phyloP scores from a whole-genome alignment of 2,113 vertebrate genomes.

The Ceyx melanurus region DNA sequence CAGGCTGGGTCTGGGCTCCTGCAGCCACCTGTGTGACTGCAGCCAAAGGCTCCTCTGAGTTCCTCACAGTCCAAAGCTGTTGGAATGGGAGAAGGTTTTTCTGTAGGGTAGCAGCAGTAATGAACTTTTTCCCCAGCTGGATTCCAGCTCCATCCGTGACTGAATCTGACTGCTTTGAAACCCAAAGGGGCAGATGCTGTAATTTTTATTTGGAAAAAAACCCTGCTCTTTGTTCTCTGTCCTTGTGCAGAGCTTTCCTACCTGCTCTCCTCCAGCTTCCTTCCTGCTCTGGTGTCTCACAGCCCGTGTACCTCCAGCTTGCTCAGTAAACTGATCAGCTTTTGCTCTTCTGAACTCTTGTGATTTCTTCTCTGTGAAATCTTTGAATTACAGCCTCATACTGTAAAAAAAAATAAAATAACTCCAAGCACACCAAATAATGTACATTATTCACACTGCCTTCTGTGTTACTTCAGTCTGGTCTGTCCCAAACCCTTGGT shows the following conservation, averaged over 20 bases:
- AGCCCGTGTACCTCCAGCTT: too few species aligned
- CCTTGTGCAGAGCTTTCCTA: too few species aligned
- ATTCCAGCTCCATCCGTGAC: too few species aligned
- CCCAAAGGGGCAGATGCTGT: too few species aligned
- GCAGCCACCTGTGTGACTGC: fast-evolving
- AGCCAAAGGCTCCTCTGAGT: fast-evolving
- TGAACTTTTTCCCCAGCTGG: neutral
- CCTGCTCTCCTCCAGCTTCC: too few species aligned
- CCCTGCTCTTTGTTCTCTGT: too few species aligned
- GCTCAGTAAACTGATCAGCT: too few species aligned
- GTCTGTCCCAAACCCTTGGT: neutral
- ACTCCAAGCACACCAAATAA: neutral
- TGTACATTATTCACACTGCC: neutral
- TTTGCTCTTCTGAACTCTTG: too few species aligned
- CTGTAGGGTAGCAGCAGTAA: neutral
- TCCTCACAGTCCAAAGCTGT: neutral
- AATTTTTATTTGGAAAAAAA: too few species aligned
- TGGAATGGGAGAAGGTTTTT: neutral
- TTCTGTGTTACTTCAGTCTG: neutral
- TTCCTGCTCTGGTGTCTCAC: too few species aligned
- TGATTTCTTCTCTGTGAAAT: too few species aligned
- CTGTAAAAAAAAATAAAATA: neutral
- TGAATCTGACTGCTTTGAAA: too few species aligned
- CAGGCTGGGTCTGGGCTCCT: neutral
- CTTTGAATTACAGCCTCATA: neutral